phyloP scores from a whole-genome alignment of 2,797 vertebrate genomes.

The Crocidura indochinensis region DNA sequence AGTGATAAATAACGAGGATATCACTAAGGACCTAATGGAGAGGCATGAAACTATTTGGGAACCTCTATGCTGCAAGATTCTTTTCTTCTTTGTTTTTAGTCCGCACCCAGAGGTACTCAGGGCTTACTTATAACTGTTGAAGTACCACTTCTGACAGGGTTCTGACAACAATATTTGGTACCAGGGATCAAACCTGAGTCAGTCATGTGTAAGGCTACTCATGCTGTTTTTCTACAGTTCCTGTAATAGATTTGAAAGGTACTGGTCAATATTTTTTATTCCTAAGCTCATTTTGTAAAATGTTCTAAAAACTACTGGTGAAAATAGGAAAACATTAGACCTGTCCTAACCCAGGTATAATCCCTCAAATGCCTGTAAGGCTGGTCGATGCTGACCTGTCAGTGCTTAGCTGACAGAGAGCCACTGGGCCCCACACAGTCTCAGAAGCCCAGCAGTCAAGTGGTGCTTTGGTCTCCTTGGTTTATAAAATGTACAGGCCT shows the following conservation, averaged over 20 bases:
- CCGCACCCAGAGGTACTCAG: no score
- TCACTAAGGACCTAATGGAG: no score
- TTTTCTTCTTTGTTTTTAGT: no score
- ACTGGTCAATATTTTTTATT: not conserved
- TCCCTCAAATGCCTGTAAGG: not conserved
- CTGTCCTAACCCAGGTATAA: not conserved
- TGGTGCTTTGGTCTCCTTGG: not conserved
- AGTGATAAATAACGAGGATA: no score
- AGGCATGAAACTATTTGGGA: no score
- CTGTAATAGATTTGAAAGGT: no score
- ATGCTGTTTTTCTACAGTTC: not conserved
- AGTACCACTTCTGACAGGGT: no score
- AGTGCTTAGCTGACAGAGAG: not conserved
- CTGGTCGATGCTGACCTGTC: not conserved
- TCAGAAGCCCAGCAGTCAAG: not conserved
- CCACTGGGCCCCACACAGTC: not conserved
- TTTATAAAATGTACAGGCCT: not conserved
- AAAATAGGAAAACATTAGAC: not conserved
- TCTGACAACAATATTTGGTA: no score
- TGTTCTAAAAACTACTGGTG: not conserved
- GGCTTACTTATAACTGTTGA: no score
- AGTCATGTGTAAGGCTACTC: no score
- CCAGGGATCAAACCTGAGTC: no score
- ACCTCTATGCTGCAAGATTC: no score
- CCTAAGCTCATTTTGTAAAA: conserved; percentile 6